Evolutionary conservation across 2,888 invertebrate genomes (phyloP).

Genomic region (Amiota mariae): DNA sequence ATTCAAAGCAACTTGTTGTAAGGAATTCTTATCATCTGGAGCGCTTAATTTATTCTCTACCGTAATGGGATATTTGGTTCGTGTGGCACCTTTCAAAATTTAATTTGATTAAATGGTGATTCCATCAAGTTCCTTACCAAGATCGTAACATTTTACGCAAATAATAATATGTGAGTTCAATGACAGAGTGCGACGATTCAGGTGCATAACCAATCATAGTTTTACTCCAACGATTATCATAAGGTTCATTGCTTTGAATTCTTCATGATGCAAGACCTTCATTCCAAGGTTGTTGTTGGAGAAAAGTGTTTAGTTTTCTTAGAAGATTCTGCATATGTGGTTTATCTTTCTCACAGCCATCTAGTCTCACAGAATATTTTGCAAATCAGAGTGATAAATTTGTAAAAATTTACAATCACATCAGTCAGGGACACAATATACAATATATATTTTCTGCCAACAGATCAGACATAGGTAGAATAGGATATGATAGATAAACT

Average conservation of each 20-base stretch:
- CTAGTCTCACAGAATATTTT: too few species aligned
- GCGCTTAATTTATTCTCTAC: constrained; percentile 80
- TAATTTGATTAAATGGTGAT: constrained; percentile 88
- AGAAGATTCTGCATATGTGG: too few species aligned
- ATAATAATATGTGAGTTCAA: constrained; percentile 98
- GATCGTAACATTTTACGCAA: constrained; percentile 89
- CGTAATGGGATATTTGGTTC: constrained; percentile 82
- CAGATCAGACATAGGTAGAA: too few species aligned
- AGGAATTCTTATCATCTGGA: constrained; percentile 92
- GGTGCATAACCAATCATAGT: constrained; percentile 99
- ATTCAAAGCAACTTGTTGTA: constrained; percentile 83
- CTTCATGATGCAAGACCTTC: constrained; percentile 98
- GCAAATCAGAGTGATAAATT: too few species aligned
- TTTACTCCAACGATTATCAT: constrained; percentile 98
- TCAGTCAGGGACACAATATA: too few species aligned
- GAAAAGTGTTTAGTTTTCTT: too few species aligned
- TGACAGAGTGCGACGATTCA: constrained; percentile 95
- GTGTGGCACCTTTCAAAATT: constrained; percentile 82
- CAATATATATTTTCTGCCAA: too few species aligned
- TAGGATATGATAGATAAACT: too few species aligned
- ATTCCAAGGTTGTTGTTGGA: too few species aligned
- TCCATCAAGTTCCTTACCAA: constrained; percentile 93
- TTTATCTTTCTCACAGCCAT: too few species aligned
- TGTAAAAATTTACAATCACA: too few species aligned
- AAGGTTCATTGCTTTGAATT: constrained; percentile 99